A percentile compares a stretch with the other conserved stretches of the same genome.
Conservation (phyloP, 2,888 invertebrate species). For the Villa cingulata region DNA sequence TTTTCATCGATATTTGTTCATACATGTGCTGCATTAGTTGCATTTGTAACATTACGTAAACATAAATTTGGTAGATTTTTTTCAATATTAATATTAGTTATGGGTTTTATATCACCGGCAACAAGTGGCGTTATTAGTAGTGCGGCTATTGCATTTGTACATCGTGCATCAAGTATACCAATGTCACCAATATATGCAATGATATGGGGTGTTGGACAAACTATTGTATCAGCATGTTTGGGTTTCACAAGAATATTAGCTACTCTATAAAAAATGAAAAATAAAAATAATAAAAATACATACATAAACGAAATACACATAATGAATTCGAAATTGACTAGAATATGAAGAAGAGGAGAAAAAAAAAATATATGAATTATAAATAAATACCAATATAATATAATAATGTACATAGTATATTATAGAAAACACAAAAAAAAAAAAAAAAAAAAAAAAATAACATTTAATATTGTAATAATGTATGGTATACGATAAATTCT, state of each 20-base stretch:
- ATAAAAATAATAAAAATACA: too few species aligned
- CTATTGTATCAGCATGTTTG: slow-evolving; percentile 73
- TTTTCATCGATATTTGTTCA: slow-evolving; percentile 90
- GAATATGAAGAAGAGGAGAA: too few species aligned
- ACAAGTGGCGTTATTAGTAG: slow-evolving; percentile 81
- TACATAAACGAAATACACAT: too few species aligned
- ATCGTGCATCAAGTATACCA: slow-evolving; percentile 73
- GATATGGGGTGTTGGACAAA: slow-evolving; percentile 91
- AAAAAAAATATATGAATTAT: too few species aligned
- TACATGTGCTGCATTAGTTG: slow-evolving; percentile 77
- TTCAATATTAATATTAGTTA: slow-evolving; percentile 71
- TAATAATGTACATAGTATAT: too few species aligned
- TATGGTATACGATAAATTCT: too few species aligned
- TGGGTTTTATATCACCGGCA: slow-evolving; percentile 80
- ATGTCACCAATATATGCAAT: slow-evolving; percentile 87
- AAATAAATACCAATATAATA: too few species aligned
- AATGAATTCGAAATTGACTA: too few species aligned
- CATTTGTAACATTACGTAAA: slow-evolving; percentile 81
- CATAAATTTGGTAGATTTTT: slow-evolving; percentile 93
- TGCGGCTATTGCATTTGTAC: slow-evolving; percentile 88
- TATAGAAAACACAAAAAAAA: too few species aligned
- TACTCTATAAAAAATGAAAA: slow-evolving; percentile 51
- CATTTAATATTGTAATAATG: too few species aligned
- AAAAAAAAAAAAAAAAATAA: too few species aligned
- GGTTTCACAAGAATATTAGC: slow-evolving; percentile 89